Conservation (phyloP, 2,888 invertebrate species). For the Lasioglossum malachurum region DNA sequence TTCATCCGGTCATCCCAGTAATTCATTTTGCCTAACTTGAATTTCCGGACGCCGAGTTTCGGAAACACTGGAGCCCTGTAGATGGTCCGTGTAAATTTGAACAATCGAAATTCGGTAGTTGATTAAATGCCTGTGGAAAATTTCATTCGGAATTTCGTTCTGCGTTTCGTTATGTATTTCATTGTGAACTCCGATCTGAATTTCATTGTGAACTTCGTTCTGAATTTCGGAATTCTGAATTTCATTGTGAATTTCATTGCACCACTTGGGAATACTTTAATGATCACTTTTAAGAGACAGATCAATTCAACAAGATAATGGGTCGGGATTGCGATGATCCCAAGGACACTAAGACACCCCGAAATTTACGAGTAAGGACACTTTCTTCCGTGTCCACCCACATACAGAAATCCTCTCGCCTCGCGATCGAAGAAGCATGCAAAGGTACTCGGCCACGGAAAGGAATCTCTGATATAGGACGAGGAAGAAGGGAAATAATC, state of each 20-base stretch:
- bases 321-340: constrained; percentile 5
- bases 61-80: neutral
- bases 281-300: neutral
- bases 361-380: constrained; percentile 38
- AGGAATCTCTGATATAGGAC: neutral
- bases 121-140: neutral
- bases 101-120: neutral
- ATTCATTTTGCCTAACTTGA: constrained; percentile 13
- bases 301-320: constrained; percentile 13
- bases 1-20: constrained; percentile 35
- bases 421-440: neutral
- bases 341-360: constrained; percentile 3
- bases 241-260: neutral
- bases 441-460: neutral
- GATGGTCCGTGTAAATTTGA: neutral
- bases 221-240: too few species aligned
- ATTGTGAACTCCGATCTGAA: neutral
- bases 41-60: neutral
- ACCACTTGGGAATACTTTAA: neutral
- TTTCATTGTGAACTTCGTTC: too few species aligned
- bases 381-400: neutral
- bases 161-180: too few species aligned
- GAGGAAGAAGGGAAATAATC: neutral
- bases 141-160: neutral
- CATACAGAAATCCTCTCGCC: neutral